phyloP scores from a whole-genome alignment of 2,113 vertebrate genomes.

The Uria aalge region DNA sequence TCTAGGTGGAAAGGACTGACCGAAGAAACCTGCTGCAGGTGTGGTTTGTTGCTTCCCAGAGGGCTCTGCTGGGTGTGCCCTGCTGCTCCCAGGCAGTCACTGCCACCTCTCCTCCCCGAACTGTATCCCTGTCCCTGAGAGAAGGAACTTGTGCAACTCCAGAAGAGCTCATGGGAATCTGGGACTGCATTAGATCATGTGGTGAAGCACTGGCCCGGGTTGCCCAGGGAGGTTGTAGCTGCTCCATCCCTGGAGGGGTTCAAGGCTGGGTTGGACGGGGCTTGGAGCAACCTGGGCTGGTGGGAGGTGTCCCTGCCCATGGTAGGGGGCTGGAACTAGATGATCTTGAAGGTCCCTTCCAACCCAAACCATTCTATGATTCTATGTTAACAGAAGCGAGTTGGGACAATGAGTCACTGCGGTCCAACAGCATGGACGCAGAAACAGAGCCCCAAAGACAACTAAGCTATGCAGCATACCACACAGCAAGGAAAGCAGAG shows the following conservation, averaged over 20 bases:
- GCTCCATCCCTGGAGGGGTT: neutral
- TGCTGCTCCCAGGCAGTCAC: neutral
- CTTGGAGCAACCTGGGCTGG: neutral
- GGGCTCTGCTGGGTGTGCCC: neutral
- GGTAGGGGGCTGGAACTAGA: neutral
- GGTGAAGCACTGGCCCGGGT: neutral
- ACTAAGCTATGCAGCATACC: too few species aligned
- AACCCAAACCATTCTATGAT: neutral
- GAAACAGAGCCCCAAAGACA: neutral
- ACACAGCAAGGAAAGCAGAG: neutral
- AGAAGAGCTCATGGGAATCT: neutral
- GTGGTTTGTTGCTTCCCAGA: neutral
- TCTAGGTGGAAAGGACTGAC: neutral
- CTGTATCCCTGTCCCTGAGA: neutral
- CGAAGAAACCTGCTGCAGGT: neutral
- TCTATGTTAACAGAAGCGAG: neutral
- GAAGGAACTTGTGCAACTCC: neutral
- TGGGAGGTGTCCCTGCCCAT: neutral
- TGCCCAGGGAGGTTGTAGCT: neutral
- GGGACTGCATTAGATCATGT: neutral
- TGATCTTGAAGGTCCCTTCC: neutral
- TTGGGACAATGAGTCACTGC: neutral
- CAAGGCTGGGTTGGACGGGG: neutral
- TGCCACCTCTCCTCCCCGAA: neutral
- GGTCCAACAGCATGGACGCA: neutral